Evolutionary conservation across 2,888 invertebrate species (phyloP).

Genomic region (Drosophila stalkeri): DNA sequence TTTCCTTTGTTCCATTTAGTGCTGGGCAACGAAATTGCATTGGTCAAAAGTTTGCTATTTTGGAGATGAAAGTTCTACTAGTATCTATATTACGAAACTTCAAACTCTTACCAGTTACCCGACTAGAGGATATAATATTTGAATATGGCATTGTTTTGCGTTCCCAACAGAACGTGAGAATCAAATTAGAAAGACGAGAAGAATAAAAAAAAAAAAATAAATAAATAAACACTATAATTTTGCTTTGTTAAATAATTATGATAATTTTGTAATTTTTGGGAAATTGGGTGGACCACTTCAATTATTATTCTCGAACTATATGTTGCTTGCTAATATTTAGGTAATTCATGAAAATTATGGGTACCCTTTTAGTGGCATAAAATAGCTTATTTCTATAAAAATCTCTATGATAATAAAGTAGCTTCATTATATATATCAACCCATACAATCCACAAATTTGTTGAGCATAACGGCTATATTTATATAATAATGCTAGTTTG

Average conservation of each 20-base stretch:
- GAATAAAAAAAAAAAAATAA: neutral
- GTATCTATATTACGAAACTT: constrained; percentile 87
- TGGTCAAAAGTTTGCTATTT: constrained; percentile 89
- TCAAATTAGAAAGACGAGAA: constrained; percentile 1
- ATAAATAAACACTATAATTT: neutral
- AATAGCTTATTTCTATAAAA: no score
- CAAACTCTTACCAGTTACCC: constrained; percentile 83
- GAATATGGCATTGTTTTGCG: constrained; percentile 6
- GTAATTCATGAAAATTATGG: no score
- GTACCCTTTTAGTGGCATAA: no score
- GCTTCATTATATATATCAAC: no score
- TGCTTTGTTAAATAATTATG: neutral
- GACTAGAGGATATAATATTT: neutral
- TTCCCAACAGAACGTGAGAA: constrained; percentile 1
- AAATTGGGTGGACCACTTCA: no score
- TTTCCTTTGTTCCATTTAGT: constrained; percentile 89
- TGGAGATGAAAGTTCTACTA: constrained; percentile 88
- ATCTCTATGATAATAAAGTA: no score
- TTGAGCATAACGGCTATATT: no score
- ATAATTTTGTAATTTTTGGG: no score
- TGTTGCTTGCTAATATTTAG: no score
- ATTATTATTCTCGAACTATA: no score
- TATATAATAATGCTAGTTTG: no score
- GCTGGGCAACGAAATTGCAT: constrained; percentile 90
- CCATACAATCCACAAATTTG: no score